phyloP scores from a whole-genome alignment of 2,888 invertebrate species.

The Drosophila recens region DNA sequence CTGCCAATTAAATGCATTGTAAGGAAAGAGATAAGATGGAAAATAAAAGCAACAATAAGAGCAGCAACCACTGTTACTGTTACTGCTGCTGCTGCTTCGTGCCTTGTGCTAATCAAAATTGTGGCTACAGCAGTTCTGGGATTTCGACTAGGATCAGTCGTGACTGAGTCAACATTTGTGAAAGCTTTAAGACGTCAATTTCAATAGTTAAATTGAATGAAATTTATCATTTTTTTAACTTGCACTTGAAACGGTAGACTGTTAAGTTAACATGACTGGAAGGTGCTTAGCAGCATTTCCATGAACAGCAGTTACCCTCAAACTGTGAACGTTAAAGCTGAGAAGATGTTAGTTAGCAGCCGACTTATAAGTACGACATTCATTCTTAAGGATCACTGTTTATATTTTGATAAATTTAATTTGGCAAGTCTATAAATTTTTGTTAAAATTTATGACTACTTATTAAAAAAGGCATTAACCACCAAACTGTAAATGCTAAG shows the following conservation, averaged over 20 bases:
- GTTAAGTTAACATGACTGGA: not conserved
- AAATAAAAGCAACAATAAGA: conserved; percentile 1
- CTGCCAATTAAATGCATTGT: conserved; percentile 57
- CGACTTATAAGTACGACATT: no score
- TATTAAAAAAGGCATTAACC: not conserved
- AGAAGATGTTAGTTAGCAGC: no score
- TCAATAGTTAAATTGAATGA: conserved; percentile 1
- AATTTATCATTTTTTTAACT: conserved; percentile 1
- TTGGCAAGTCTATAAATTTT: no score
- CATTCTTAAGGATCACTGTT: no score
- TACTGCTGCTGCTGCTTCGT: conserved; percentile 30
- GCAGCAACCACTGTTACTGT: conserved; percentile 1
- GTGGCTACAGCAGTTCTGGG: conserved; percentile 42
- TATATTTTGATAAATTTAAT: no score
- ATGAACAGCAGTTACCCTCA: not conserved
- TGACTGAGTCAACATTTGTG: conserved; percentile 33
- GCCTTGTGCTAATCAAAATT: conserved; percentile 55
- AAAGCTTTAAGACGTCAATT: conserved; percentile 24
- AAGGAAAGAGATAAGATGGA: conserved; percentile 5
- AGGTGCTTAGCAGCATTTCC: not conserved
- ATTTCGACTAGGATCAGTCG: conserved; percentile 25
- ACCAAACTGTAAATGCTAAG: not conserved
- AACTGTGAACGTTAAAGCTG: conserved; percentile 2
- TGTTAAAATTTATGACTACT: no score
- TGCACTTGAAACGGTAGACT: not conserved